Evolutionary conservation across 2,797 vertebrate species (phyloP).

Genomic region (Sebastes jordani): DNA sequence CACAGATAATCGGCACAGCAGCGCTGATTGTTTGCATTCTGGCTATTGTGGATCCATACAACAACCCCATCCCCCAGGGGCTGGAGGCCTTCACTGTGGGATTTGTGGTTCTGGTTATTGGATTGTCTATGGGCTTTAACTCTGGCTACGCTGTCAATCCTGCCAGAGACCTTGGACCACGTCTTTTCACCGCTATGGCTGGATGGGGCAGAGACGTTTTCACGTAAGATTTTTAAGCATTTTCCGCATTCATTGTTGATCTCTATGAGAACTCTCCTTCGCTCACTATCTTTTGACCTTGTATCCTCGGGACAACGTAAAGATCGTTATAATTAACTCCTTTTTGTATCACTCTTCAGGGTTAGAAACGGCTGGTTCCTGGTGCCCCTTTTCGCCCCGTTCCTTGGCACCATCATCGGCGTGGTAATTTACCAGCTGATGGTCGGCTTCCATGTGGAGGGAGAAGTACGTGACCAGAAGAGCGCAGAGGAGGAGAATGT

Average conservation of each 20-base stretch:
- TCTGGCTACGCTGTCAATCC: conserved; percentile 98
- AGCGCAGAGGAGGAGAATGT: conserved; percentile 81
- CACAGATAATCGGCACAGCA: conserved; percentile 93
- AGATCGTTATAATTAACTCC: background rate
- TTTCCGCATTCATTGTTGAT: background rate
- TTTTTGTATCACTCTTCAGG: conserved; percentile 69
- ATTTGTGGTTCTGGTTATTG: conserved; percentile 94
- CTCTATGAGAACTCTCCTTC: background rate
- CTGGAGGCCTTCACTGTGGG: conserved; percentile 97
- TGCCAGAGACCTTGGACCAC: conserved; percentile 95
- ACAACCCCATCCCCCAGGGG: conserved; percentile 91
- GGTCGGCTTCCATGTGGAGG: conserved; percentile 92
- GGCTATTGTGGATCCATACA: conserved; percentile 95
- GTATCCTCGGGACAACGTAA: too few relatives aligned
- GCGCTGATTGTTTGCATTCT: conserved; percentile 93
- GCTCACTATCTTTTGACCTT: background rate
- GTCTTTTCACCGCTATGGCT: conserved; percentile 92
- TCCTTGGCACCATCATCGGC: conserved; percentile 88
- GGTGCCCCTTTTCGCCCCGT: conserved; percentile 90
- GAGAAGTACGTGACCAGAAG: conserved; percentile 79
- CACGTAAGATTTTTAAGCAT: conserved; percentile 76
- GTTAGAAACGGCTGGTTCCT: conserved; percentile 89
- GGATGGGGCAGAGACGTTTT: conserved; percentile 94
- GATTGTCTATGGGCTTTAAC: conserved; percentile 98
- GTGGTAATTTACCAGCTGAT: conserved; percentile 93